Percentiles rank a stretch among this genome's conserved stretches.
These are phyloP conservation scores for Cantharis lateralis DNA, from an alignment of 2,888 invertebrate species.

Conservation along the genomic window DNA sequence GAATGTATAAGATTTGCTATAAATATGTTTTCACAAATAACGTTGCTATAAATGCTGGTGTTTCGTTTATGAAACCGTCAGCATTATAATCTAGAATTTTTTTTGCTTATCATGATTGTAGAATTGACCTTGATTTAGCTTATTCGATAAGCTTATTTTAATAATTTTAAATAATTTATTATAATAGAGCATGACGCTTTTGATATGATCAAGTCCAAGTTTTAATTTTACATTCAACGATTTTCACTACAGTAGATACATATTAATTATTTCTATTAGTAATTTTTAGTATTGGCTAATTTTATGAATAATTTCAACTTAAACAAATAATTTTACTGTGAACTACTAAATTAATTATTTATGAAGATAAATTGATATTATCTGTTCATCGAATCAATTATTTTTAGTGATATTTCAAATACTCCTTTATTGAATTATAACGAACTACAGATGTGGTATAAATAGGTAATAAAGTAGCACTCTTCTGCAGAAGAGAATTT, in stretches of 20 bases:
- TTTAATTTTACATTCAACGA: neutral
- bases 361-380: neutral
- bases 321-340: neutral
- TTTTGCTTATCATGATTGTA: neutral
- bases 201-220: neutral
- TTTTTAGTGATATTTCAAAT: neutral
- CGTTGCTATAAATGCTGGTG: too few relatives aligned
- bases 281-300: neutral
- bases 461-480: too few relatives aligned
- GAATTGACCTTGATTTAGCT: neutral
- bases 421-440: too few relatives aligned
- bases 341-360: neutral
- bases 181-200: neutral
- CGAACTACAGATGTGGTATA: too few relatives aligned
- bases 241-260: neutral
- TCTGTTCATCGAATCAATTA: neutral
- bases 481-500: neutral
- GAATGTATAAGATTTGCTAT: too few relatives aligned
- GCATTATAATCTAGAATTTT: neutral
- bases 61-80: too few relatives aligned
- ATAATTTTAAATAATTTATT: neutral
- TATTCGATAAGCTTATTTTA: too few relatives aligned
- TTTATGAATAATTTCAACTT: neutral
- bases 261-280: neutral
- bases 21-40: too few relatives aligned